Percentiles rank a stretch among this genome's conserved stretches.
These are phyloP conservation scores for Patella pellucida DNA, from an alignment of 2,888 invertebrate genomes.

Conservation along the genomic window DNA sequence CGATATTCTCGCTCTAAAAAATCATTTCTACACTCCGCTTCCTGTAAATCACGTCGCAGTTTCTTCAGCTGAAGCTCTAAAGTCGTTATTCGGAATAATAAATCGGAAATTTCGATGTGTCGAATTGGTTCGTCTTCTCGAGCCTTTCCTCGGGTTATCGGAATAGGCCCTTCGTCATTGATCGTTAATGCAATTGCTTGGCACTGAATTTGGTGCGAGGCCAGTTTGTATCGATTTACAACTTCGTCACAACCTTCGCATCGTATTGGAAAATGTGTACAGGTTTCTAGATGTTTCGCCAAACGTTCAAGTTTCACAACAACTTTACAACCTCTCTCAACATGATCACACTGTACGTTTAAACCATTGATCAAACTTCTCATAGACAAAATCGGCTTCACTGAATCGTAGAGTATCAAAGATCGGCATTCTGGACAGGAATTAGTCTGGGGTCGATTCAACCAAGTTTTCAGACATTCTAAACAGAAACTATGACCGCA, in stretches of 20 bases:
- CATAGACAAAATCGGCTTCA: constrained; percentile 60
- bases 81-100: constrained; percentile 55
- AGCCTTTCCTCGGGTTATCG: not conserved
- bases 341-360: constrained; percentile 57
- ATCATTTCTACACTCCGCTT: constrained; percentile 58
- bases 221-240: constrained; percentile 54
- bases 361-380: constrained; percentile 63
- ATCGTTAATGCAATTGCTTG: constrained; percentile 73
- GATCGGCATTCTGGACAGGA: constrained; percentile 66
- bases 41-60: constrained; percentile 57
- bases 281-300: constrained; percentile 49
- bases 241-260: constrained; percentile 61
- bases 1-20: constrained; percentile 56
- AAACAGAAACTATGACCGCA: constrained; percentile 68
- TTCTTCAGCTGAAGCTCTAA: constrained; percentile 60
- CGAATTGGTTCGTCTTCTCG: constrained; percentile 36
- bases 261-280: constrained; percentile 55
- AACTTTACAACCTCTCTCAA: constrained; percentile 55
- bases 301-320: constrained; percentile 55
- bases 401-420: constrained; percentile 33
- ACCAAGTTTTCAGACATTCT: constrained; percentile 63
- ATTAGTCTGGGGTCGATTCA: constrained; percentile 48
- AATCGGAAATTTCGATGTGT: constrained; percentile 45
- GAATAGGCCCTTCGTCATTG: constrained; percentile 37
- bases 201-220: constrained; percentile 62